phyloP scores from a whole-genome alignment of 2,797 vertebrate genomes.

The Sus cebifrons region DNA sequence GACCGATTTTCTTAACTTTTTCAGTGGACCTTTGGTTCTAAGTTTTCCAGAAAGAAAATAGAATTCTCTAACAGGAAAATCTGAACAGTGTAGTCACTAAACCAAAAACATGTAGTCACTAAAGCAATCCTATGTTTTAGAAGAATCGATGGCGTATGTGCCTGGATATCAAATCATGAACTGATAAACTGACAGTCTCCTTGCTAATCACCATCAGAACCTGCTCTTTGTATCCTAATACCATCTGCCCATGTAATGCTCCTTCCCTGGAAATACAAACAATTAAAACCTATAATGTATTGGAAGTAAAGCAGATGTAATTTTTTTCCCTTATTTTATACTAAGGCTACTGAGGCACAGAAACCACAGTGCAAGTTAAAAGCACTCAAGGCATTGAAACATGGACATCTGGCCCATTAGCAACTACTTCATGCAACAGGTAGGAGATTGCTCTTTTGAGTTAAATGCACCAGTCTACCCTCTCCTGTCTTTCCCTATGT shows the following conservation, averaged over 20 bases:
- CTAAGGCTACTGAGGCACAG: background rate
- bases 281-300: background rate
- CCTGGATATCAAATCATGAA: background rate
- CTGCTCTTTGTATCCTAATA: background rate
- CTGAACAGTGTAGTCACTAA: background rate
- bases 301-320: background rate
- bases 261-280: background rate
- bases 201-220: background rate
- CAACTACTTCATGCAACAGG: background rate
- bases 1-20: background rate
- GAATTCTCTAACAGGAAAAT: conserved; percentile 41
- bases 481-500: background rate
- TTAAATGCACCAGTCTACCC: background rate
- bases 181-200: background rate
- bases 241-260: background rate
- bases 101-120: background rate
- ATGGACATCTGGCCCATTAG: background rate
- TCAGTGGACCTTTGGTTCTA: background rate
- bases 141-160: background rate
- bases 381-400: background rate
- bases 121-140: background rate
- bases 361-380: background rate
- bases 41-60: conserved; percentile 35
- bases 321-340: conserved; percentile 46
- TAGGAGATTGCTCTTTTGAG: background rate